A percentile compares a stretch with the other conserved stretches of the same genome.
Evolutionary conservation across 2,888 invertebrate species (phyloP).

Genomic region (Heteromurus nitidus): DNA sequence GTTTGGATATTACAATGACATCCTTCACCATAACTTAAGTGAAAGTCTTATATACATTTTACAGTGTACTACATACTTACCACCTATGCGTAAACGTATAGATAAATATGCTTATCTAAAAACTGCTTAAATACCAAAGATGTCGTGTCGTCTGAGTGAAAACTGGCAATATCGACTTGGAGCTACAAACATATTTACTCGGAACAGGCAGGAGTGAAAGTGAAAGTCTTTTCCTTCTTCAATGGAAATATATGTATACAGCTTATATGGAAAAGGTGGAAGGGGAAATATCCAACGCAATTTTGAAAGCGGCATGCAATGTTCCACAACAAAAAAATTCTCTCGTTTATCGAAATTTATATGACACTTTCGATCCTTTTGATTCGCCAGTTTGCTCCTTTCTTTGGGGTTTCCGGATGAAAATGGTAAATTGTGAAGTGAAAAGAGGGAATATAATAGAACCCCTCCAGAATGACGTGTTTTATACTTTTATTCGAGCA

Average conservation of each 20-base stretch:
- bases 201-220: conserved; percentile 7
- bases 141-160: no score
- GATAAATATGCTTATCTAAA: not conserved
- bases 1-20: not conserved
- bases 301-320: not conserved
- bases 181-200: no score
- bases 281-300: conserved; percentile 23
- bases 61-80: no score
- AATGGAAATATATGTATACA: no score
- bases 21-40: not conserved
- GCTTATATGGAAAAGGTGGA: conserved; percentile 26
- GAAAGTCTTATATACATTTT: no score
- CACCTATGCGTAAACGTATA: not conserved
- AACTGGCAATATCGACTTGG: no score
- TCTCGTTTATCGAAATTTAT: conserved; percentile 40
- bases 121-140: no score
- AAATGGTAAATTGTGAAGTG: conserved; percentile 16
- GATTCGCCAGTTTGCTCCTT: conserved; percentile 14
- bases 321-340: conserved; percentile 26
- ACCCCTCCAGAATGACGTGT: not conserved
- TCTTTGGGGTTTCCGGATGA: conserved; percentile 13
- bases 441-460: no score
- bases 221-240: not conserved
- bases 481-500: conserved; percentile 20
- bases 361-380: conserved; percentile 45